Percentiles rank a stretch among this genome's conserved stretches.
Evolutionary conservation across 2,113 vertebrate genomes (phyloP).

Genomic region (Tachuris rubrigastra): DNA sequence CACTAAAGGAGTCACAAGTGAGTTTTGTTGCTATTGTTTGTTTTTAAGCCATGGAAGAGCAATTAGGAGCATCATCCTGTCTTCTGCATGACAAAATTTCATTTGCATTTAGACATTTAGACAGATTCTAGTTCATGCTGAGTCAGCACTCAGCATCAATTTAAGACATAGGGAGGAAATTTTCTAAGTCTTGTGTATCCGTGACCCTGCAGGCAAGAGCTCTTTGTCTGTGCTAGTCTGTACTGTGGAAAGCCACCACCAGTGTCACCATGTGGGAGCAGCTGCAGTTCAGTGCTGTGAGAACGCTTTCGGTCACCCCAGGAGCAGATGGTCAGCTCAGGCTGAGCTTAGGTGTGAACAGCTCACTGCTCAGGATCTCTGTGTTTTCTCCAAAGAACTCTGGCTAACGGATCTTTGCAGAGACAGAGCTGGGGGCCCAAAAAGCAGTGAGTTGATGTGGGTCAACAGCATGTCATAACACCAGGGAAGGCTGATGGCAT

Average conservation of each 20-base stretch:
- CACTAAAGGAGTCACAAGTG: background rate
- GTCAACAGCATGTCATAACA: background rate
- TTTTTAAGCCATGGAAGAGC: background rate
- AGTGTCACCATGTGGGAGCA: background rate
- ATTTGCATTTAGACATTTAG: background rate
- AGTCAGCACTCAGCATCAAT: background rate
- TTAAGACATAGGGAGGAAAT: background rate
- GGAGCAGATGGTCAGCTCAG: background rate
- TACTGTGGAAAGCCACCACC: background rate
- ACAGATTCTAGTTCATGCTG: background rate
- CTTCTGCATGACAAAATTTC: background rate
- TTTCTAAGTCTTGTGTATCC: background rate
- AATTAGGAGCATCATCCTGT: background rate
- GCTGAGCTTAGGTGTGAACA: background rate
- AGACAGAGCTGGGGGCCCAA: background rate
- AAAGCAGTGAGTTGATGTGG: background rate
- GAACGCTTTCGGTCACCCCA: background rate
- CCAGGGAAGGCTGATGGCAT: fast-evolving
- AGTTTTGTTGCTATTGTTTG: background rate
- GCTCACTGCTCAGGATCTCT: background rate
- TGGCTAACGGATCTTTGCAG: background rate
- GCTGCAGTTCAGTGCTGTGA: background rate
- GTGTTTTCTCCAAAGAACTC: background rate
- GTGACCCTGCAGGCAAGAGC: background rate
- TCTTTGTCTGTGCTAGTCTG: background rate